Percentiles rank a stretch among this genome's conserved stretches.
Conservation (phyloP, 2,888 invertebrate species). For the Epirrita christyi region DNA sequence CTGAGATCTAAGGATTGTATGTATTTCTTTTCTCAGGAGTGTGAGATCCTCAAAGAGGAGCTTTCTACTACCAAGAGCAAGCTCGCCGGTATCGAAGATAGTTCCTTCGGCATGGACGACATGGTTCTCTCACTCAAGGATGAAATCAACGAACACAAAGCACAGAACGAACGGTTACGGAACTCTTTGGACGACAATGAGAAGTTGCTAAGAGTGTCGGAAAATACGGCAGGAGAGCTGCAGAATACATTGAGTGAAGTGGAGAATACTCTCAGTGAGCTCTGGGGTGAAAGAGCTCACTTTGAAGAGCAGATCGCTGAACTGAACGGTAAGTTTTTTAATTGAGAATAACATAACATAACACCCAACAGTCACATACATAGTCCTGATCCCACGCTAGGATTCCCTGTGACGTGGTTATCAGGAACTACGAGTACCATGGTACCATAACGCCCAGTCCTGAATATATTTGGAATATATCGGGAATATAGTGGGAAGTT, state of each 20-base stretch:
- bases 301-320: slow-evolving; percentile 81
- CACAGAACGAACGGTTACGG: slow-evolving; percentile 87
- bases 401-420: too few relatives aligned
- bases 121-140: slow-evolving; percentile 88
- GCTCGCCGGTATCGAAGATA: slow-evolving; percentile 87
- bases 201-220: slow-evolving; percentile 86
- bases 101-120: slow-evolving; percentile 89
- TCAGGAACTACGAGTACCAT: too few relatives aligned
- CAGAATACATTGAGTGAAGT: slow-evolving; percentile 90
- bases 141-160: slow-evolving; percentile 84
- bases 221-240: slow-evolving; percentile 92
- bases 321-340: slow-evolving; percentile 74
- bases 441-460: too few relatives aligned
- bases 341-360: too few relatives aligned
- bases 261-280: slow-evolving; percentile 89
- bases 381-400: too few relatives aligned
- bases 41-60: slow-evolving; percentile 87
- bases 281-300: slow-evolving; percentile 72
- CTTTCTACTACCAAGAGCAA: slow-evolving; percentile 84
- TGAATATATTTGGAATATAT: too few relatives aligned
- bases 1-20: too few relatives aligned
- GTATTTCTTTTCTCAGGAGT: slow-evolving; percentile 79
- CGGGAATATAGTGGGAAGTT: too few relatives aligned
- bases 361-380: too few relatives aligned
- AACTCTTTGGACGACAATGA: slow-evolving; percentile 87